Base-by-base conservation (phyloP, 2,888 invertebrate genomes). In the Amblyteles armatorius region DNA sequence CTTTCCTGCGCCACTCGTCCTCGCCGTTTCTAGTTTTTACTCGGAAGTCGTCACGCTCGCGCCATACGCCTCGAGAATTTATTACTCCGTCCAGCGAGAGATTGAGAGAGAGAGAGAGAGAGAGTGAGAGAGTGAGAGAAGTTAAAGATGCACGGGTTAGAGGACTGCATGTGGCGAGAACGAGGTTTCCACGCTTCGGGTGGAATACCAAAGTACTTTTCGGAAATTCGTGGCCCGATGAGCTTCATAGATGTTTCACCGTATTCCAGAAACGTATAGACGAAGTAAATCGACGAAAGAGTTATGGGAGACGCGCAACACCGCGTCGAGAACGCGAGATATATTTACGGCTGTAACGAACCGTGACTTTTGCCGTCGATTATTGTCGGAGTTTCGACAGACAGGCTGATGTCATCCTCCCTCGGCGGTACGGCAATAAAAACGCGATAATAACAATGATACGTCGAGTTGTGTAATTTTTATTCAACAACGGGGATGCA, bases 121-220 rank as follows among this genome's bases (percentile, higher is more conserved):
- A 29, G 29, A 29, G 29, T 2, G 29, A 29, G 29, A 29, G 29
- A 29, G 29, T 4, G 29, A 29, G 29, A 29, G 19, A 33, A n/a
- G 16, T 33, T 65, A 1, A 33, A 48, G 44, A 48, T 48, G 44
- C 44, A 48, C 44, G 44, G 44, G 44, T 48, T 16, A 3, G 44
- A 48, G 44, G n/a, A 40, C 65, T 69, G 26, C 74, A 77, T 73
- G 81, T 55, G 65, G 52, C 69, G 77, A 48, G 80, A 68, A 77
- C 22, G 67, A 73, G 60, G 71, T 84, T 84, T 84, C 36, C 84
- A 73, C 52, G 84, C 81, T 71, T 77, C 77, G 72, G 84, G 67
- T 68, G 55, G 85, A 85, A 85, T 85, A 85, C 85, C 44, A 85
- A 85, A 85, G 82, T 82, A 79, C 82, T 85, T 84, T 85, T 76